Conservation (phyloP, 2,113 vertebrate genomes). For the Diphyllodes magnificus region DNA sequence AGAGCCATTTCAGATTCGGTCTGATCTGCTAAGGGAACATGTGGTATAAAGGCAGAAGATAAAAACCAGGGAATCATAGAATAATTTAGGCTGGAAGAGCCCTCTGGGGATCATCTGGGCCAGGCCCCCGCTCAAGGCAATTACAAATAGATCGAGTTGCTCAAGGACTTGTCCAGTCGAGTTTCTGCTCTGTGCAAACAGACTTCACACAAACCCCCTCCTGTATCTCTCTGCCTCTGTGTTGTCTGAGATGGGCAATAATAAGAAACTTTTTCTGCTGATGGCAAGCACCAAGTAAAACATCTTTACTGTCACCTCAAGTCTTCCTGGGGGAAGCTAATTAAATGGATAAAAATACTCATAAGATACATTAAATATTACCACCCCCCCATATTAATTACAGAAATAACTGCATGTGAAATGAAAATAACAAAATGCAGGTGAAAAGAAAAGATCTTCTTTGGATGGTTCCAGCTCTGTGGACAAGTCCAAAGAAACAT, state of each 20-base stretch:
- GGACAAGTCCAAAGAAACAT: neutral
- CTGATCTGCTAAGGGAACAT: neutral
- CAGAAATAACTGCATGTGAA: neutral
- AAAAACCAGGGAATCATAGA: neutral
- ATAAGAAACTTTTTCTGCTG: neutral
- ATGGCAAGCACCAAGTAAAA: neutral
- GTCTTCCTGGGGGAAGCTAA: neutral
- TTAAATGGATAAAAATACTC: neutral
- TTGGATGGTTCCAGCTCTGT: neutral
- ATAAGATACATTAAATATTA: neutral
- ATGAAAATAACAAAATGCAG: neutral
- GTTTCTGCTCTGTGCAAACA: neutral
- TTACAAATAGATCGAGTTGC: neutral
- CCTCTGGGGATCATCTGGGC: neutral
- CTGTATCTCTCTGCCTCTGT: neutral
- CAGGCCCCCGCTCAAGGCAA: neutral
- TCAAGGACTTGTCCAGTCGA: neutral
- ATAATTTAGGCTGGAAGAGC: neutral
- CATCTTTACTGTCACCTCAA: neutral
- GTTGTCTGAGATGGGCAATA: neutral
- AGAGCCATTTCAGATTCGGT: fast-evolving
- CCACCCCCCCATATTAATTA: neutral
- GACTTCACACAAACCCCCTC: neutral
- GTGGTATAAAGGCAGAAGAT: neutral
- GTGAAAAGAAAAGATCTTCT: neutral